phyloP scores from a whole-genome alignment of 2,888 invertebrate species.

The Caenorhabditis sinica region DNA sequence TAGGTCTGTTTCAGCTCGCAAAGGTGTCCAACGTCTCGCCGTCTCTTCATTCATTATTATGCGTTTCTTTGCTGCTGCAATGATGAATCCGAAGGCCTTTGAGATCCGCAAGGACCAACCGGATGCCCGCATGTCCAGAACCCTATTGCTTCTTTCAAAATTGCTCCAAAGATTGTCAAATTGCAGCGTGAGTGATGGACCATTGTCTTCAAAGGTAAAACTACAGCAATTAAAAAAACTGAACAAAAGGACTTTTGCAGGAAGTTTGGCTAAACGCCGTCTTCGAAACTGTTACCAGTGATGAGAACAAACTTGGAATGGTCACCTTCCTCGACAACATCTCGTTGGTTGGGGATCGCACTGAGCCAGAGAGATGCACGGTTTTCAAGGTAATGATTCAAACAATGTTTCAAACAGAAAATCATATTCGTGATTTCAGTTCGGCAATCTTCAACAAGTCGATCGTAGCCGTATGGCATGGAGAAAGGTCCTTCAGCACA shows the following conservation, averaged over 20 bases:
- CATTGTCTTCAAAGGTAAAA: conserved; percentile 72
- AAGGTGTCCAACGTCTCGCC: conserved; percentile 79
- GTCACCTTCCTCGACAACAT: conserved; percentile 77
- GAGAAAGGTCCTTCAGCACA: conserved; percentile 76
- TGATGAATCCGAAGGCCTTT: conserved; percentile 82
- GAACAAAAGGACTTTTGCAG: not conserved
- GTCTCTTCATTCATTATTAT: conserved; percentile 82
- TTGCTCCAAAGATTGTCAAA: conserved; percentile 82
- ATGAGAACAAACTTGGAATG: conserved; percentile 78
- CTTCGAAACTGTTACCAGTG: conserved; percentile 76
- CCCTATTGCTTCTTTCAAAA: conserved; percentile 82
- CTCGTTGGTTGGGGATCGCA: conserved; percentile 48
- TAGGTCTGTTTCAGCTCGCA: conserved; percentile 65
- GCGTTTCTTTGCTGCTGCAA: conserved; percentile 83
- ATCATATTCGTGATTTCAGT: conserved; percentile 22
- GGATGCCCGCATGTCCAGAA: conserved; percentile 79
- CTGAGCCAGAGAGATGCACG: conserved; percentile 48
- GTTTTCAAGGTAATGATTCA: conserved; percentile 58
- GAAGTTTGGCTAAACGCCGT: conserved; percentile 82
- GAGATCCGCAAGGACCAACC: conserved; percentile 80
- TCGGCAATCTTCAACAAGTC: conserved; percentile 73
- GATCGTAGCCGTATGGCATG: conserved; percentile 61
- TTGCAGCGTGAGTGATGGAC: conserved; percentile 79
- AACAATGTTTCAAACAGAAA: not conserved
- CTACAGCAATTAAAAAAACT: not conserved